Evolutionary conservation across 2,888 invertebrate species (phyloP).

Genomic region (Glaucopsyche alexis): DNA sequence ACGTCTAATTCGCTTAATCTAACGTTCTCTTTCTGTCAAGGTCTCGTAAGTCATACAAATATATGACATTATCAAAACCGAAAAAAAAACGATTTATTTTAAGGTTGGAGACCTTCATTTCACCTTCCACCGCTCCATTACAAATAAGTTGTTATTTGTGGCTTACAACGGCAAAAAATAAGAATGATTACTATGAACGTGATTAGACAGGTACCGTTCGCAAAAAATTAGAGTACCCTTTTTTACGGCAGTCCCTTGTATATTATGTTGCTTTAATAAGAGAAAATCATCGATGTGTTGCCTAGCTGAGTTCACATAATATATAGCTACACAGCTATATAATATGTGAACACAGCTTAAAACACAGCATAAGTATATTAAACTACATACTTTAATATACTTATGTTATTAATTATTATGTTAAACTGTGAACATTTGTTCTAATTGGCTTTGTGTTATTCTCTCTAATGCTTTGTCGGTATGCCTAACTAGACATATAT

Average conservation of each 20-base stretch:
- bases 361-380: too few species aligned
- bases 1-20: slow-evolving; percentile 7
- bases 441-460: too few species aligned
- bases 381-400: too few species aligned
- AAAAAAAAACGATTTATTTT: slow-evolving; percentile 35
- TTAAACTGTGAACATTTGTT: too few species aligned
- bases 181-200: slow-evolving; percentile 54
- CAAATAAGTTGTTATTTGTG: slow-evolving; percentile 59
- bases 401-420: too few species aligned
- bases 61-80: slow-evolving; percentile 29
- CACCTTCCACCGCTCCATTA: slow-evolving; percentile 48
- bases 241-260: slow-evolving; percentile 2
- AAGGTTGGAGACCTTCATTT: slow-evolving; percentile 43
- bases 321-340: too few species aligned
- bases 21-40: slow-evolving; percentile 11
- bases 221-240: slow-evolving; percentile 38
- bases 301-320: background rate
- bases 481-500: too few species aligned
- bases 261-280: background rate
- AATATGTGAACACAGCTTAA: too few species aligned
- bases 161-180: slow-evolving; percentile 53
- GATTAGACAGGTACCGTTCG: slow-evolving; percentile 50
- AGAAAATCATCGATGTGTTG: background rate
- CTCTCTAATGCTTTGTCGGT: too few species aligned
- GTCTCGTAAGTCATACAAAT: slow-evolving; percentile 26